phyloP scores from a whole-genome alignment of 1,140 invertebrate genomes.

The Drosophila asahinai region DNA sequence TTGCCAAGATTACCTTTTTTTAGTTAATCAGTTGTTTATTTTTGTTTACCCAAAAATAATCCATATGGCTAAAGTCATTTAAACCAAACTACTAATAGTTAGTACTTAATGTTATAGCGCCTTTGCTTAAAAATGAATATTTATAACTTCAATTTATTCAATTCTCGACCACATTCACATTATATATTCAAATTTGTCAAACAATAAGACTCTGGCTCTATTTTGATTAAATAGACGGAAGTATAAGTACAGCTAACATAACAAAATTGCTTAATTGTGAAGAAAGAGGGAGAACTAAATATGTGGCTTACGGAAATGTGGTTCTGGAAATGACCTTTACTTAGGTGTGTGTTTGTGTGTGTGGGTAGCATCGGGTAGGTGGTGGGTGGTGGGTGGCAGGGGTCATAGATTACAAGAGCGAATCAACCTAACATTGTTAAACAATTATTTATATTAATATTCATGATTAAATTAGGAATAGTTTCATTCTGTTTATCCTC shows the following conservation, averaged over 20 bases:
- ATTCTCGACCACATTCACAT: conserved; percentile 35
- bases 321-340: conserved; percentile 20
- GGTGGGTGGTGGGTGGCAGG: conserved; percentile 1
- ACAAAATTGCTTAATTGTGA: conserved; percentile 38
- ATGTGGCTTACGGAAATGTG: conserved; percentile 30
- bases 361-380: conserved; percentile 27
- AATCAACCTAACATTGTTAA: conserved; percentile 74
- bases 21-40: background rate
- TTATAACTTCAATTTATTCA: conserved; percentile 36
- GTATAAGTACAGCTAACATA: conserved; percentile 70
- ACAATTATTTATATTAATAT: conserved; percentile 72
- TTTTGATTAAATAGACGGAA: conserved; percentile 55
- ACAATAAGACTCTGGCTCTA: conserved; percentile 60
- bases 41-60: background rate
- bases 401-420: conserved; percentile 44
- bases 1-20: background rate
- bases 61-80: conserved; percentile 1
- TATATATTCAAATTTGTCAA: conserved; percentile 45
- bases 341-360: conserved; percentile 31
- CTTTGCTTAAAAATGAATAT: conserved; percentile 12
- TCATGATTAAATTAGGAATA: conserved; percentile 77
- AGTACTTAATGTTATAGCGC: background rate
- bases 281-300: conserved; percentile 26
- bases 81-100: background rate
- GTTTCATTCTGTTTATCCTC: conserved; percentile 52